These are phyloP conservation scores for Heliocidaris tuberculata DNA, from an alignment of 35 echinoderm and acorn worm genomes.

Conservation along the genomic window DNA sequence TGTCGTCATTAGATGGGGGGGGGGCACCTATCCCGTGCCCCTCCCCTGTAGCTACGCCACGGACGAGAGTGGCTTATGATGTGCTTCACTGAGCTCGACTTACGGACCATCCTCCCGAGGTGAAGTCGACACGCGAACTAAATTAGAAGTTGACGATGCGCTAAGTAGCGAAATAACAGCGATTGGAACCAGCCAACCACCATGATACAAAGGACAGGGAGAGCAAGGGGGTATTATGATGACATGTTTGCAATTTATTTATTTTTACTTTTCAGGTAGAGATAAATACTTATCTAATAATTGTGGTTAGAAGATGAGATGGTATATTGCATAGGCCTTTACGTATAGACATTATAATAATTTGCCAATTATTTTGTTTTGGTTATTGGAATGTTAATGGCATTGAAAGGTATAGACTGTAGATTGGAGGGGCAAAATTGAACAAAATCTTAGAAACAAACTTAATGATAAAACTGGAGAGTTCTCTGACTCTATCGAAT, in stretches of 20 bases:
- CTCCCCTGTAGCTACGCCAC: not conserved
- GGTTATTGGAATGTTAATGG: too few relatives aligned
- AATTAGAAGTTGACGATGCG: conserved; percentile 54
- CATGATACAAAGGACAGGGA: not conserved
- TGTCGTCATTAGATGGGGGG: too few relatives aligned
- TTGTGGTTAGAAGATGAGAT: not conserved
- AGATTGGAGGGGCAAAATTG: too few relatives aligned
- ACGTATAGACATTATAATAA: too few relatives aligned
- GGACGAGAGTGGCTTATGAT: conserved; percentile 31
- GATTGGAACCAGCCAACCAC: not conserved
- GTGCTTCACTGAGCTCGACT: conserved; percentile 14
- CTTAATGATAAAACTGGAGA: too few relatives aligned
- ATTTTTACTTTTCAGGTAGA: not conserved
- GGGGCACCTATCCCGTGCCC: not conserved
- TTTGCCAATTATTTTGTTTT: too few relatives aligned
- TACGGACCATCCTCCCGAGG: conserved; percentile 26
- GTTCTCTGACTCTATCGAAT: too few relatives aligned
- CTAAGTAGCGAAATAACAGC: conserved; percentile 55
- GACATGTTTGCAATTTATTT: not conserved
- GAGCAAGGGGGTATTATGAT: not conserved
- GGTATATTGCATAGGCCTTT: not conserved
- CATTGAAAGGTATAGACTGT: too few relatives aligned
- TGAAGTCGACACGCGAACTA: not conserved
- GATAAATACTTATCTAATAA: not conserved
- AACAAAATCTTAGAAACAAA: too few relatives aligned